Evolutionary conservation across 2,113 vertebrate genomes (phyloP), one percentile per base, ranked within the genome.

Genomic region (Tinamus guttatus): DNA sequence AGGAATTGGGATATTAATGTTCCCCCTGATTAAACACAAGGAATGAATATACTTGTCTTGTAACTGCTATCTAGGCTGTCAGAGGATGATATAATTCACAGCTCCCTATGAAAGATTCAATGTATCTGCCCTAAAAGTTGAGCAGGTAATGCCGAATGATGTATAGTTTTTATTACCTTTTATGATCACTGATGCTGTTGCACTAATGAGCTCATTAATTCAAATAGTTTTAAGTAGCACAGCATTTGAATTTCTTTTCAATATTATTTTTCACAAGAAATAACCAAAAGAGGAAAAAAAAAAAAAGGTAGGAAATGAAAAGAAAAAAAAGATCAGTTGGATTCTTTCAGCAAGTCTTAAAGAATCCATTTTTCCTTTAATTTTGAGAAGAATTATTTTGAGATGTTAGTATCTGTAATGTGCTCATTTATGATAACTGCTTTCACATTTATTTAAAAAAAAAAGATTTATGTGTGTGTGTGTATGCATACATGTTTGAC

Each of bases 221-320:
- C 49, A 41, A 22, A 36, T 18, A 13, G 9, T 54, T 77, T 70
- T 83, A 91, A 87, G 11, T 8, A 49, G 22, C 18, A 90, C 8
- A 80, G 62, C 80, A 81, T 84, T 78, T 89, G 1, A 89, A 64
- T 40, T 85, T 69, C 13, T 87, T 68, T 91, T 49, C 25, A 69
- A 13, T 82, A 87, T 62, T 11, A 19, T 38, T 85, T 85, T 73
- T 20, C 15, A 74, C 36, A 8, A 56, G 30, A 62, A 85, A 79
- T 32, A 93, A 41, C 2, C 2, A 2, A 25, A 87, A 78, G 13
- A 34, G 13, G 17, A 8, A 2, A 24, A 85, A 75, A 13, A 34
- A 19, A 20, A 9, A 40, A 3, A 1, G 0, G 0, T 56, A 43
- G 1, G 18, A 27, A 38, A 60, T 60, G 19, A 47, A 47, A 47